phyloP scores from a whole-genome alignment of 2,113 vertebrate genomes.

The Labrus mixtus region DNA sequence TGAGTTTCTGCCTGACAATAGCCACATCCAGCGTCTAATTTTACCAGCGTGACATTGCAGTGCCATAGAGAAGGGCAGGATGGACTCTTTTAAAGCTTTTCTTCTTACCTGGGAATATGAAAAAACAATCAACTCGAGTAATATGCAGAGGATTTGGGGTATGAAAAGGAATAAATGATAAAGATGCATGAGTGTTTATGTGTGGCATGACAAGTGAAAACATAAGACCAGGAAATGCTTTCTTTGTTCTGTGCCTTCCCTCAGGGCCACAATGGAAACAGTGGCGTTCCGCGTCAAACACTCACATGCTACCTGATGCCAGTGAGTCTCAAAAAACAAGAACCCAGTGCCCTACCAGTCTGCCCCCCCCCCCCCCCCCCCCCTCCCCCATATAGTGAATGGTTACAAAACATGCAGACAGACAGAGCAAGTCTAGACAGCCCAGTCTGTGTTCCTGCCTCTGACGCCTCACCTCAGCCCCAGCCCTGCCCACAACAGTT shows the following conservation, averaged over 20 bases:
- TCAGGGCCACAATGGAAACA: slow-evolving; percentile 73
- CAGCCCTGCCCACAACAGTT: slow-evolving; percentile 55
- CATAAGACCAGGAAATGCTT: slow-evolving; percentile 46
- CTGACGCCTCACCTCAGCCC: slow-evolving; percentile 73
- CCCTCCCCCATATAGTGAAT: slow-evolving; percentile 49
- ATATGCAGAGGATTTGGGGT: slow-evolving; percentile 4
- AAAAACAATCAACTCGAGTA: slow-evolving; percentile 22
- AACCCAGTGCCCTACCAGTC: slow-evolving; percentile 49
- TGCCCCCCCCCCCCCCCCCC: slow-evolving; percentile 38
- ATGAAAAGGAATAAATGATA: slow-evolving; percentile 40
- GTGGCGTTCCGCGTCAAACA: slow-evolving; percentile 64
- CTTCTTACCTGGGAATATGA: slow-evolving; percentile 24
- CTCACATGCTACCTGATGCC: slow-evolving; percentile 71
- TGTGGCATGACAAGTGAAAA: slow-evolving; percentile 60
- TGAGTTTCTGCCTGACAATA: slow-evolving; percentile 68
- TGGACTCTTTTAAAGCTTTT: slow-evolving; percentile 41
- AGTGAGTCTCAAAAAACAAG: slow-evolving; percentile 71
- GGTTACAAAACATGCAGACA: slow-evolving; percentile 77
- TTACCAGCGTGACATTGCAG: slow-evolving; percentile 57
- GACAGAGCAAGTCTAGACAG: slow-evolving; percentile 80
- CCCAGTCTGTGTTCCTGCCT: slow-evolving; percentile 64
- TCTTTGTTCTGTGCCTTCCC: slow-evolving; percentile 77
- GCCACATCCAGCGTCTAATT: slow-evolving; percentile 61
- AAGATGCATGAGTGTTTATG: slow-evolving; percentile 56
- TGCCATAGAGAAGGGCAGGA: slow-evolving; percentile 22